Evolutionary conservation across 2,797 vertebrate genomes (phyloP), one percentile per base, ranked within the genome.

Genomic region (Sarcophilus harrisii): DNA sequence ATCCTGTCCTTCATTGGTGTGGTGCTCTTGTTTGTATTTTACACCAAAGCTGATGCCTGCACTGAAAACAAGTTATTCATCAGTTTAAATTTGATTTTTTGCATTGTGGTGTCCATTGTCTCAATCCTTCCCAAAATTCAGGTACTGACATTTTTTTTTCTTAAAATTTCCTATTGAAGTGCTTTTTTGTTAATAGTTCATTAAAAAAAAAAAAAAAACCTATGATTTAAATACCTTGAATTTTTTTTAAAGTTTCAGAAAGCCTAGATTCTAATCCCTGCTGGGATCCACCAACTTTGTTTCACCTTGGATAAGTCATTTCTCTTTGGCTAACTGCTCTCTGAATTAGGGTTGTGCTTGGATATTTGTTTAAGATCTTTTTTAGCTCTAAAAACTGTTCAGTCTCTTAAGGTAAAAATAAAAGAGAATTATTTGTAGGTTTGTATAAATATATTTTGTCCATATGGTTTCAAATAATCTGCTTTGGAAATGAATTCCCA

Each of bases 1-100:
- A 95, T 97, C 95, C 59, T 99, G 96, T 99, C 99, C 0, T 94
- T 99, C 30, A 91, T 97, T 87, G 98, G 97, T 30, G 95, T 99
- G 0, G 98, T 98, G 16, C 97, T 99, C 58, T 98, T 99, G 97
- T 99, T 98, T 89, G 0, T 99, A 55, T 99, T 99, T 98, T 99
- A 99, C 98, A 99, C 99, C 0, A 99, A 96, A 81, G 98, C 99
- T 1, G 99, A 99, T 45, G 99, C 96, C 93, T 99, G 99, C 96
- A 90, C 96, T 54, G 98, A 99, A 97, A 99, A 99, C 98, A 99
- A 99, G 98, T 99, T 99, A 98, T 99, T 99, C 98, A 99, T 99
- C 98, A 99, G 98, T 97, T 98, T 99, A 96, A 99, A 99, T 97
- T 96, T 99, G 98, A 91, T 99, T 60, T 96, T 99, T 81, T 99